Evolutionary conservation across 1,140 invertebrate species (phyloP), one percentile per base, ranked within the genome.

Genomic region (Parapsyche elsis): DNA sequence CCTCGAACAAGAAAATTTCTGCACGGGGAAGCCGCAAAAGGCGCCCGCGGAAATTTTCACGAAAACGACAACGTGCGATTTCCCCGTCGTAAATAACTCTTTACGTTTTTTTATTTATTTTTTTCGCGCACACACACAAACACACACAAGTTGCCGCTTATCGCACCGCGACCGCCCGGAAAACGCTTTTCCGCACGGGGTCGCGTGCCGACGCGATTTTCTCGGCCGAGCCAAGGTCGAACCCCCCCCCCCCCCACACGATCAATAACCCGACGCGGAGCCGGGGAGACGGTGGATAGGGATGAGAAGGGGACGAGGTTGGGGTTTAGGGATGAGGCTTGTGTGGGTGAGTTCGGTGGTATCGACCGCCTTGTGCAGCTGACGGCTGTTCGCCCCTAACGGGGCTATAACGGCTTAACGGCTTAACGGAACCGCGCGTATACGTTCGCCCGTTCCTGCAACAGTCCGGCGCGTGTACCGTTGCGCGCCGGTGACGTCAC

Each of bases 401-500:
- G 49, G 30, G 30, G 2, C n/a, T n/a, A n/a, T 49, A 74, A 19
- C 71, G 71, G 21, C 49, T 23, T 57, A 14, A 14, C 46, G 7
- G 44, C 46, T 9, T 61, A 76, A 59, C 46, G 74, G 49, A 12
- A 46, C 14, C 16, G 24, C 44, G 9, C 73, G 71, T 74, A 49
- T 21, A 10, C 12, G 44, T 9, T 2, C 21, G 38, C 46, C 38
- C 10, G 71, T 9, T 12, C 9, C 38, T 46, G 73, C 26, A 46
- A 9, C 57, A 70, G 81, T 76, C 80, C 73, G 45, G 71, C 71
- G 53, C 9, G n/a, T 75, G 78, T 88, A 86, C 87, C 88, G 88
- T 88, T 88, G 88, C 87, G 86, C 71, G 87, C n/a, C n/a, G n/a
- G n/a, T 88, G 87, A 88, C 88, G 88, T 89, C 86, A 85, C 85